phyloP scores from a whole-genome alignment of 2,113 vertebrate species.

The Leuciscus idus region DNA sequence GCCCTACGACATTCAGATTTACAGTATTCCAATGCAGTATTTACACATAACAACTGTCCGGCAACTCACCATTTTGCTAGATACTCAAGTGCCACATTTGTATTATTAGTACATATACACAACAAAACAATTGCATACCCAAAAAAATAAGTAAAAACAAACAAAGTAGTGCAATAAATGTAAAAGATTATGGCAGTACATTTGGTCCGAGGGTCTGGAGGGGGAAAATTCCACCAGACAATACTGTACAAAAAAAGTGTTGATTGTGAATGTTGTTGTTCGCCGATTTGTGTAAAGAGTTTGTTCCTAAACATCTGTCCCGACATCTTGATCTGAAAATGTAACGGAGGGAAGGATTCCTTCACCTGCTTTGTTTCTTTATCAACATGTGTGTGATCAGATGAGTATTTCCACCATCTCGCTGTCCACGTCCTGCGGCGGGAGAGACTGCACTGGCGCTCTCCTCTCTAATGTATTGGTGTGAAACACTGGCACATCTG shows the following conservation, averaged over 20 bases:
- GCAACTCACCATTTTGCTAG: conserved; percentile 48
- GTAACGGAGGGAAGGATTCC: conserved; percentile 51
- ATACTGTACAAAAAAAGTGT: conserved; percentile 55
- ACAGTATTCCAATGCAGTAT: conserved; percentile 62
- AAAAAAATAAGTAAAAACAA: conserved; percentile 54
- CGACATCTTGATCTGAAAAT: conserved; percentile 22
- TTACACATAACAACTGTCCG: conserved; percentile 60
- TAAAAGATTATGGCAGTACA: conserved; percentile 50
- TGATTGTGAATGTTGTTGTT: conserved; percentile 1
- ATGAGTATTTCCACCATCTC: conserved; percentile 84
- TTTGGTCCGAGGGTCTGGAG: conserved; percentile 66
- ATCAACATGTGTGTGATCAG: conserved; percentile 59
- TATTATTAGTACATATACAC: conserved; percentile 60
- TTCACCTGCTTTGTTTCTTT: conserved; percentile 56
- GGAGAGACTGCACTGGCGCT: conserved; percentile 65
- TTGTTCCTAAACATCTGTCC: conserved; percentile 56
- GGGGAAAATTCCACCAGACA: conserved; percentile 49
- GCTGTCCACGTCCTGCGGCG: conserved; percentile 73
- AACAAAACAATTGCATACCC: conserved; percentile 65
- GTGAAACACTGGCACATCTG: conserved; percentile 76
- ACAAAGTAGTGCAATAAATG: conserved; percentile 57
- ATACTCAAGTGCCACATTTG: conserved; percentile 68
- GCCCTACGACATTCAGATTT: conserved; percentile 46
- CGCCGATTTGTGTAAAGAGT: conserved; percentile 45
- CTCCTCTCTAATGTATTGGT: conserved; percentile 77